Base-by-base conservation (phyloP, 2,888 invertebrate species). In the Campoletis raptor region DNA sequence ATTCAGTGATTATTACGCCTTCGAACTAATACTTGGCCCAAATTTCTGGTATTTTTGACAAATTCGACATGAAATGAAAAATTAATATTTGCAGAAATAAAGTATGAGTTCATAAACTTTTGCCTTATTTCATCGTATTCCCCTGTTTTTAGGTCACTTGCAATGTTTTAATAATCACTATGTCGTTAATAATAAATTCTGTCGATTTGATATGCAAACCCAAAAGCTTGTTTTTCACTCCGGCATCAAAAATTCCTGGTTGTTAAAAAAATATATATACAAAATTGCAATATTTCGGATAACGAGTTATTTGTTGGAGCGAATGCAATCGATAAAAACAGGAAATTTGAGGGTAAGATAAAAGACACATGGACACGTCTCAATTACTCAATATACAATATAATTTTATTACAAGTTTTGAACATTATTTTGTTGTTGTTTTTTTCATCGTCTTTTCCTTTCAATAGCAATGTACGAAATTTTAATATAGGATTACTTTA, bases 381-480 rank as follows among this genome's bases (percentile, higher is more conserved):
- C 79, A 74, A 76, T 80, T 92, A 91, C 89, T 91, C 91, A 93
- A 92, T 93, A 91, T 92, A 92, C 91, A 92, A 92, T 92, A 92
- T 92, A 92, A 90, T 89, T 89, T 93, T 92, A 92, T 92, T 92
- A 91, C 90, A 90, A 90, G 90, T 92, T 85, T 90, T 91, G 89
- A 91, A 91, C 90, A 91, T 89, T 92, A 90, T 92, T 86, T 83
- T 85, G 76, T 80, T 64, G 57, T 81, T 87, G 85, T 85, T 91
- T 85, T 76, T 87, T 79, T 81, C 77, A 85, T 87, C 81, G 74
- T 83, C 79, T 83, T 78, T 85, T 70, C 66, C 85, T 79, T 82
- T 81, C 90, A 90, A 91, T 91, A 91, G 91, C 91, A 91, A 92
- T 91, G 91, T 93, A 93, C 88, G 93, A 92, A 92, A 93, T 90